phyloP scores from a whole-genome alignment of 2,888 invertebrate genomes.

The Hoplodrina ambigua region DNA sequence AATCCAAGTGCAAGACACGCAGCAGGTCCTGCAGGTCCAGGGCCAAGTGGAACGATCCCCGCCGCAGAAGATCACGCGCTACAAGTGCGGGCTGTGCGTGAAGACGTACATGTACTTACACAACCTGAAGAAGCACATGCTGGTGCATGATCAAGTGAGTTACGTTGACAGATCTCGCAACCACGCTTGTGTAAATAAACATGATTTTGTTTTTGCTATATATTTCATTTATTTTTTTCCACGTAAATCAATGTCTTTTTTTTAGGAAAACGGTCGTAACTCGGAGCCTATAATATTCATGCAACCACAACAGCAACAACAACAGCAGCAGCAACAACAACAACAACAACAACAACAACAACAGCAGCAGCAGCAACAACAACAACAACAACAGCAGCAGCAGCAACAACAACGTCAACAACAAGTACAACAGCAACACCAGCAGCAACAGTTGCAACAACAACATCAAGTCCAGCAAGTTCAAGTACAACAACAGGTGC shows the following conservation, averaged over 20 bases:
- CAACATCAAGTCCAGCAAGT: slow-evolving; percentile 70
- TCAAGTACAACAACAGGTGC: slow-evolving; percentile 68
- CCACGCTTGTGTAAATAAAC: not conserved
- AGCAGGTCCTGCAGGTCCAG: slow-evolving; percentile 54
- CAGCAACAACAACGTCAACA: slow-evolving; percentile 63
- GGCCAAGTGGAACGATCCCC: slow-evolving; percentile 45
- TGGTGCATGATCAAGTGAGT: slow-evolving; percentile 77
- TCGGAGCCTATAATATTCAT: slow-evolving; percentile 54
- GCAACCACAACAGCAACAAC: slow-evolving; percentile 37
- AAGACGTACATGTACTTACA: slow-evolving; percentile 88
- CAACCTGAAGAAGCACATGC: slow-evolving; percentile 87
- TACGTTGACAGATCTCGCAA: too few species aligned
- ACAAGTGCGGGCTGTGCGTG: slow-evolving; percentile 85
- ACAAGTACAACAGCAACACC: slow-evolving; percentile 28
- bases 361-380: slow-evolving; percentile 40
- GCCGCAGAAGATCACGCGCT: slow-evolving; percentile 72
- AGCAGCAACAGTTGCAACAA: slow-evolving; percentile 68
- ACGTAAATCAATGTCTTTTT: not conserved
- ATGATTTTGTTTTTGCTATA: not conserved
- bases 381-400: slow-evolving; percentile 34
- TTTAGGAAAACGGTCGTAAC: slow-evolving; percentile 50
- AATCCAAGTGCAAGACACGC: slow-evolving; percentile 57
- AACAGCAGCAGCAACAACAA: slow-evolving; percentile 38
- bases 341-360: slow-evolving; percentile 37
- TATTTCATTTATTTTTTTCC: too few species aligned